Evolutionary conservation across 2,888 invertebrate species (phyloP).

Genomic region (Pemphredon lugubris): DNA sequence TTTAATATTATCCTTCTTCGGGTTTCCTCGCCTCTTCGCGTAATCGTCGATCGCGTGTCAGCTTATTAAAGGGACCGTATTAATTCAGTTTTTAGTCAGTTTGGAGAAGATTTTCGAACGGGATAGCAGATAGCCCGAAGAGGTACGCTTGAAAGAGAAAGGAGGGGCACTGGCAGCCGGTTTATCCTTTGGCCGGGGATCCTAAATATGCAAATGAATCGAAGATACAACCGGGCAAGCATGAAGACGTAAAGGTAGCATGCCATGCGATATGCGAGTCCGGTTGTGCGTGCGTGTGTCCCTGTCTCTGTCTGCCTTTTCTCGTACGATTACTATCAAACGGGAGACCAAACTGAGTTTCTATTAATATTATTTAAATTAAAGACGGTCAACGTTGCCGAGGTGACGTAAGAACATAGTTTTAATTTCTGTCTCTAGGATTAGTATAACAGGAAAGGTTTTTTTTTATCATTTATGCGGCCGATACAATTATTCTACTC

Average conservation of each 20-base stretch:
- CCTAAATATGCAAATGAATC: slow-evolving; percentile 79
- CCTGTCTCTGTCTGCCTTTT: not conserved
- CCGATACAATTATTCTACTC: too few species aligned
- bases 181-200: slow-evolving; percentile 60
- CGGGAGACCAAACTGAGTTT: too few species aligned
- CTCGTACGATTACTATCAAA: too few species aligned
- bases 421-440: too few species aligned
- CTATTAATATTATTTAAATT: too few species aligned
- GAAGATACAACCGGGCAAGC: slow-evolving; percentile 76
- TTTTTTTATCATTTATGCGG: too few species aligned
- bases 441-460: too few species aligned
- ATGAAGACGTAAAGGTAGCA: slow-evolving; percentile 73
- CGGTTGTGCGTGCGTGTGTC: slow-evolving; percentile 14
- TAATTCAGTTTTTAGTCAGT: slow-evolving; percentile 76
- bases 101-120: slow-evolving; percentile 70
- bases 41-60: slow-evolving; percentile 15
- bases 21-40: not conserved
- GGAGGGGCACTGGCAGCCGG: slow-evolving; percentile 47
- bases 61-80: slow-evolving; percentile 56
- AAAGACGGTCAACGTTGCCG: too few species aligned
- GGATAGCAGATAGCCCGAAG: slow-evolving; percentile 62
- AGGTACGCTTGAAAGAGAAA: slow-evolving; percentile 66
- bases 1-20: slow-evolving; percentile 14
- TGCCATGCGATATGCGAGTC: slow-evolving; percentile 55
- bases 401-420: too few species aligned